A percentile compares a stretch with the other conserved stretches of the same genome.
Evolutionary conservation across 2,888 invertebrate species (phyloP).

Genomic region (Athalia circularis): DNA sequence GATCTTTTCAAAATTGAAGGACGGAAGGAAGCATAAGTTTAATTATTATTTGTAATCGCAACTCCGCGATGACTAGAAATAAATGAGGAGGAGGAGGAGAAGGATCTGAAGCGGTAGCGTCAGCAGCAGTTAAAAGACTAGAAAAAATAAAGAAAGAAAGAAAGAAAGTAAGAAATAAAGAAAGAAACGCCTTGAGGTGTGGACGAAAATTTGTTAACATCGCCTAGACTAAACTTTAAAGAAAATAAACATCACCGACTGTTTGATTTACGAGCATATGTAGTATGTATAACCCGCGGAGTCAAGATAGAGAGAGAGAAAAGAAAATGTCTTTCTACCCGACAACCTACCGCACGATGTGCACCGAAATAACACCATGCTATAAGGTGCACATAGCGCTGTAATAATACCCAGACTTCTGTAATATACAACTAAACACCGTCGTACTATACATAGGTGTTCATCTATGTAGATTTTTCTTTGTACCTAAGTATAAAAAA

Average conservation of each 20-base stretch:
- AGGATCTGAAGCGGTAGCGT: background rate
- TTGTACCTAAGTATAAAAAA: too few species aligned
- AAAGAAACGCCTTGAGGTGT: constrained; percentile 26
- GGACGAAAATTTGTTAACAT: constrained; percentile 44
- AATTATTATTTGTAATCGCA: background rate
- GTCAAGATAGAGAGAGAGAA: background rate
- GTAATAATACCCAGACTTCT: constrained; percentile 13
- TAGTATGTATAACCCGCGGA: constrained; percentile 32
- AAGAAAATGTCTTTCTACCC: constrained; percentile 33
- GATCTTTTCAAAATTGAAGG: too few species aligned
- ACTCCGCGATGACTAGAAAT: background rate
- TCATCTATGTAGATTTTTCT: too few species aligned
- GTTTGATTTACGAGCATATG: constrained; percentile 68
- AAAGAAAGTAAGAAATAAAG: background rate
- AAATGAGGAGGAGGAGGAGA: background rate
- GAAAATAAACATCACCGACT: constrained; percentile 63
- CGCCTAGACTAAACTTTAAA: constrained; percentile 54
- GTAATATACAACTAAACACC: constrained; percentile 61
- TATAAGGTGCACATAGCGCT: constrained; percentile 19
- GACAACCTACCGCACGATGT: constrained; percentile 68
- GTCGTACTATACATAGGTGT: too few species aligned
- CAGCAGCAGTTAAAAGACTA: background rate
- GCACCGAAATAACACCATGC: constrained; percentile 4
- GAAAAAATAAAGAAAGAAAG: background rate
- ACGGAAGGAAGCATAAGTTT: background rate